A percentile compares a stretch with the other conserved stretches of the same genome.
These are phyloP conservation scores for Idaea dimidiata DNA, from an alignment of 2,888 invertebrate genomes.

Conservation along the genomic window DNA sequence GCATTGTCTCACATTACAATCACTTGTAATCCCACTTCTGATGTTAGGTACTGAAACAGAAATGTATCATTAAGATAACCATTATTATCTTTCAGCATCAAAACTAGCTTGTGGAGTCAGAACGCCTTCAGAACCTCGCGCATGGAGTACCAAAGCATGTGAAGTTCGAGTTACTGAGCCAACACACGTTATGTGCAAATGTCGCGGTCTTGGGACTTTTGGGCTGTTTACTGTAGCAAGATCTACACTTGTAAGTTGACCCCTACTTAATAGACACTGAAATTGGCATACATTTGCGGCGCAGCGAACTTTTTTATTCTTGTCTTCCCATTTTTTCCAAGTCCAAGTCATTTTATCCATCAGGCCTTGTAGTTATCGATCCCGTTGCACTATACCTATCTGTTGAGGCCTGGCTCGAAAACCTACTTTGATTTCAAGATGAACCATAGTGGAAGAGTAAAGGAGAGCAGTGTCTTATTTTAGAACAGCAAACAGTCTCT, in stretches of 20 bases:
- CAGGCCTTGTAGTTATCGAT: no score
- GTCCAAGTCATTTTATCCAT: no score
- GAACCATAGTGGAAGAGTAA: no score
- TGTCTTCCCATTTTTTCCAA: no score
- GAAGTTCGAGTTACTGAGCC: slow-evolving; percentile 65
- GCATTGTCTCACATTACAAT: no score
- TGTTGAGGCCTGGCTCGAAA: no score
- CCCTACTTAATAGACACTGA: not conserved
- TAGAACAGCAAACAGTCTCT: no score
- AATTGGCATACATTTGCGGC: not conserved
- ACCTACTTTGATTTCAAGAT: no score
- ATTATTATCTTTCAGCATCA: slow-evolving; percentile 41
- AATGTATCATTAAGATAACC: not conserved
- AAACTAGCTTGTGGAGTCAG: slow-evolving; percentile 67
- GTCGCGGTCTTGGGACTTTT: slow-evolving; percentile 64
- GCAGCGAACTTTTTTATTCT: not conserved
- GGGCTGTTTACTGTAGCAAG: slow-evolving; percentile 64
- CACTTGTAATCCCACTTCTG: no score
- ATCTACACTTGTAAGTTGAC: slow-evolving; percentile 58
- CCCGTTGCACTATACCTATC: no score
- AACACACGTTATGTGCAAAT: slow-evolving; percentile 60
- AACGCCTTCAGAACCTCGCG: slow-evolving; percentile 70
- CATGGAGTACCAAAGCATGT: slow-evolving; percentile 66
- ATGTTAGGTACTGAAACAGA: not conserved
- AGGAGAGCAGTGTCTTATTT: no score